Base-by-base conservation (phyloP, 1,140 invertebrate genomes). In the Ruditapes philippinarum region DNA sequence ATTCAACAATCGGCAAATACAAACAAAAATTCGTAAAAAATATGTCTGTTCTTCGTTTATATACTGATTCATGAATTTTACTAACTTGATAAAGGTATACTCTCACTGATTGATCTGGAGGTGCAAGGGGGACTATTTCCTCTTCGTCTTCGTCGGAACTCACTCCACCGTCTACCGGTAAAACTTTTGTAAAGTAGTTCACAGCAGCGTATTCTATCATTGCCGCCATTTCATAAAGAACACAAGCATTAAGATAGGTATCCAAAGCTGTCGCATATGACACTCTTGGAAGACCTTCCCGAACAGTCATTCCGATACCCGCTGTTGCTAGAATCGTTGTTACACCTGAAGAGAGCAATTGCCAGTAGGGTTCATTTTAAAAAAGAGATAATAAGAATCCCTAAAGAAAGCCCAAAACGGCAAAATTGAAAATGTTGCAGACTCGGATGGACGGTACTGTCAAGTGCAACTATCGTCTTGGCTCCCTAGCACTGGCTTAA, bases 161-260 rank as follows among this genome's bases (percentile, higher is more conserved):
- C 11, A 49, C 65, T 9, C 85, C 84, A 0, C 91, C 92, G 60
- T 92, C 92, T 68, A 92, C 91, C 14, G 91, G 90, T 73, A 95
- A 93, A 40, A 89, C 79, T 89, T 99, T 98, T 0, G 98, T 99
- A 93, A 98, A 99, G 95, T 99, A 99, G 96, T 99, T 98, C 0
- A 99, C 98, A 0, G 98, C 98, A 7, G 98, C 98, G 92, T 99
- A 99, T 95, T 99, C 98, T 7, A 99, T 96, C 3, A 99, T 96
- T 0, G 98, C 99, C 0, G 98, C 98, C 90, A 99, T 98, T 93
- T 98, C 98, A 94, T 99, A 99, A 38, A 98, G 97, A 94, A 99
- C 99, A 94, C 98, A 98, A 97, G 98, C 98, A 45, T 99, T 96
- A 14, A 99, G 96, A 95, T 99, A 99, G 97, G 98, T 98, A 95